Conservation (phyloP, 1,140 invertebrate species). For the Streblospio benedicti region DNA sequence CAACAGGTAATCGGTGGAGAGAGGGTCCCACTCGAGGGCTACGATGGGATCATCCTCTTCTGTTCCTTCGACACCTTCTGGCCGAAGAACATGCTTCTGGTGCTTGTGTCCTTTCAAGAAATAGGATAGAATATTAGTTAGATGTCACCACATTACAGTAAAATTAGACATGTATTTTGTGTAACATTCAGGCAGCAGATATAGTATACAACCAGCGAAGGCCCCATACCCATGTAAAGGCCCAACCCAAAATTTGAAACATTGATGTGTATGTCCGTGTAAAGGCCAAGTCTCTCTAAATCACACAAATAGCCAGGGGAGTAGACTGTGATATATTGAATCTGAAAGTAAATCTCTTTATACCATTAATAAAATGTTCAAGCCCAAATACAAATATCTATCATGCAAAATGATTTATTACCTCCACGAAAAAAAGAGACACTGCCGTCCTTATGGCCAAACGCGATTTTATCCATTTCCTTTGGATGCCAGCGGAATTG, state of each 20-base stretch:
- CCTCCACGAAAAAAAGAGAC: conserved; percentile 44
- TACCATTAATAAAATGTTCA: neutral
- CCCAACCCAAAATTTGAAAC: neutral
- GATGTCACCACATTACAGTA: neutral
- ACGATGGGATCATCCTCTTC: conserved; percentile 31
- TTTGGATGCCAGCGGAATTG: conserved; percentile 42
- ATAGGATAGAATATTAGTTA: neutral
- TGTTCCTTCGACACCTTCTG: conserved; percentile 17
- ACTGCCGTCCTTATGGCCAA: conserved; percentile 47
- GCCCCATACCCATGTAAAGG: neutral
- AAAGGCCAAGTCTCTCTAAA: neutral
- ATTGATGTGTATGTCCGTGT: neutral
- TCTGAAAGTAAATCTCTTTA: neutral
- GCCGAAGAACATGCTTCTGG: conserved; percentile 15
- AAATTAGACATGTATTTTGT: neutral
- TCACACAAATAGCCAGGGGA: neutral
- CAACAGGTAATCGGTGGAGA: conserved; percentile 48
- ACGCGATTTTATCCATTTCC: conserved; percentile 32
- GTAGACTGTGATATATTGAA: neutral
- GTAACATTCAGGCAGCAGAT: neutral
- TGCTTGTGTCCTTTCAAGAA: conserved; percentile 15
- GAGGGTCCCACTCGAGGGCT: conserved; percentile 48
- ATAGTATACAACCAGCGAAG: neutral
- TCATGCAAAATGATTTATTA: conserved; percentile 23
- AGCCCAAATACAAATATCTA: neutral